Base-by-base conservation (phyloP, 2,888 invertebrate genomes). In the Deladenus siricidicola region DNA sequence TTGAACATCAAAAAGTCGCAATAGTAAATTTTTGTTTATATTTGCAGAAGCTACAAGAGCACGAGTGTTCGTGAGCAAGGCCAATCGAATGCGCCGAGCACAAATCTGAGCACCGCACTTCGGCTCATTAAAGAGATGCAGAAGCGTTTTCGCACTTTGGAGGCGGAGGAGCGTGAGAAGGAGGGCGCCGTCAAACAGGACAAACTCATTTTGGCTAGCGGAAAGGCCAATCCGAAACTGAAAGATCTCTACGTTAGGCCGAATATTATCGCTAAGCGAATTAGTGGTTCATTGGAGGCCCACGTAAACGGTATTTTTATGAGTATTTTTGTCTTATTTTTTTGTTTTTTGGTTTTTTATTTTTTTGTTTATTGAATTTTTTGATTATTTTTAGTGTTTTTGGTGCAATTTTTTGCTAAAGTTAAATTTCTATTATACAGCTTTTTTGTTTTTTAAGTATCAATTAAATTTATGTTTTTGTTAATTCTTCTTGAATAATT, bases 121-220 rank as follows among this genome's bases (percentile, higher is more conserved):
- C 86, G 96, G 69, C 84, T 98, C 57, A 98, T 99, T 75, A 99
- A 99, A 81, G 98, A 99, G 83, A 90, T 93, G 30, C 98, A 99
- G 83, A 93, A 98, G 81, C 90, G 90, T 78, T 99, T 90, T 81
- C 93, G 92, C 82, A 94, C 92, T 0, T 85, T 96, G 67, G 98
- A 99, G 81, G 93, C 94, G 0, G 98, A 99, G 80, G 96, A 96
- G 80, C 86, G 90, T 56, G 96, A 99, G 80, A 94, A 94, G 74
- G 98, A 98, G 80, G 84, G 96, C 83, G 85, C 98, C 66, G 94
- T 98, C 0, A 96, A 96, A 82, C 98, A 99, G 81, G 98, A 98
- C 81, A 91, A 91, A 29, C 82, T 98, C 47, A 85, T 96, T 34
- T 83, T 96, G 34, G 91, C 90, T 10, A 89, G 89, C 73, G 54